A percentile compares a stretch with the other conserved stretches of the same genome.
Conservation (phyloP, 2,113 vertebrate genomes). For the Ciconia stormi region DNA sequence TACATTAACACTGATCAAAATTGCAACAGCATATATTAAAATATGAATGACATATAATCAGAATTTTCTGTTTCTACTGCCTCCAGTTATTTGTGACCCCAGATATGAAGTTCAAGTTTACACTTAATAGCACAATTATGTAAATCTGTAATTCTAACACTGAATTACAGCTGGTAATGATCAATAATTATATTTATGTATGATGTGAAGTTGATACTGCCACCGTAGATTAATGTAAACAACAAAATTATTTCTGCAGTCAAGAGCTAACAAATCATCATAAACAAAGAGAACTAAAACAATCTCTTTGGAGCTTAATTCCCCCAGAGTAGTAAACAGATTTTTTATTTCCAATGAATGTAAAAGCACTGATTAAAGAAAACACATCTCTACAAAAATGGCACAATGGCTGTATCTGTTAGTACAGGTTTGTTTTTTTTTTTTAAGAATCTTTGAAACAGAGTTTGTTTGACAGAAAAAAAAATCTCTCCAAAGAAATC, state of each 20-base stretch:
- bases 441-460: neutral
- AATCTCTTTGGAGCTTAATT: conserved; percentile 76
- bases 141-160: conserved; percentile 82
- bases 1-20: conserved; percentile 81
- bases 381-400: conserved; percentile 50
- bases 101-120: conserved; percentile 83
- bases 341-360: conserved; percentile 70
- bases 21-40: conserved; percentile 76
- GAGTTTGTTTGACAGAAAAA: neutral
- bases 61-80: conserved; percentile 78
- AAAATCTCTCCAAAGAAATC: conserved; percentile 6
- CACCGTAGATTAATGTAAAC: conserved; percentile 82
- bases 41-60: conserved; percentile 82
- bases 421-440: neutral
- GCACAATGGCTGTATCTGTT: conserved; percentile 5
- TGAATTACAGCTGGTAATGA: conserved; percentile 84
- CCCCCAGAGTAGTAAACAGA: conserved; percentile 64
- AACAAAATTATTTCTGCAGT: conserved; percentile 80
- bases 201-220: conserved; percentile 80
- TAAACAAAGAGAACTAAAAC: conserved; percentile 76
- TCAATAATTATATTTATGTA: conserved; percentile 85
- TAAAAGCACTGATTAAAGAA: conserved; percentile 64
- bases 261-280: conserved; percentile 76
- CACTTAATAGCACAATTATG: conserved; percentile 84
- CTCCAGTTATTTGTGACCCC: conserved; percentile 82